phyloP scores from a whole-genome alignment of 30 jellyfish, hydroid and myxozoan species.

The Clytia hemisphaerica region DNA sequence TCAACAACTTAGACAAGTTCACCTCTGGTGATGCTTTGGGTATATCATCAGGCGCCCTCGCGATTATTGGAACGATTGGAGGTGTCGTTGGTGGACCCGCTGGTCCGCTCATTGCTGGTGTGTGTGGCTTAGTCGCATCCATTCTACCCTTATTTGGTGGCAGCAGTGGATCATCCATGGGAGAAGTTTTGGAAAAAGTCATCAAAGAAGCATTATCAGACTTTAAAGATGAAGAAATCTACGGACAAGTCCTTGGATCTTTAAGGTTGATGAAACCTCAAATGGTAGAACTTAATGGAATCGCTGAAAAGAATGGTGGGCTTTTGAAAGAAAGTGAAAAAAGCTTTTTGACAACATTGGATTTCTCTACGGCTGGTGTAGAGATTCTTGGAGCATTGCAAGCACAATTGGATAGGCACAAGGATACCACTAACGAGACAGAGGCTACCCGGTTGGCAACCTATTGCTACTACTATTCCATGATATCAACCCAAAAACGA shows the following conservation, averaged over 20 bases:
- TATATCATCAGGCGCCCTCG: slow-evolving; percentile 8
- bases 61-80: not conserved
- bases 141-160: slow-evolving; percentile 9
- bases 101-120: slow-evolving; percentile 10
- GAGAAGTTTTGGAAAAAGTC: not conserved
- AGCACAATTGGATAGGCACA: not conserved
- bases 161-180: not conserved
- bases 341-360: not conserved
- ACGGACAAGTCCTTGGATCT: not conserved
- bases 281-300: not conserved
- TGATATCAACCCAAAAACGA: not conserved
- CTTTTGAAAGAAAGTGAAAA: not conserved
- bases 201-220: slow-evolving; percentile 4
- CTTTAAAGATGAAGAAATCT: slow-evolving; percentile 8
- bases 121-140: slow-evolving; percentile 5
- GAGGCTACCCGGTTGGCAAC: slow-evolving; percentile 1
- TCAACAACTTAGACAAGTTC: not conserved
- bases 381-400: not conserved
- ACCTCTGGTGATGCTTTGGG: slow-evolving; percentile 13
- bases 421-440: not conserved
- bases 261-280: not conserved
- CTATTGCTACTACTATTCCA: slow-evolving; percentile 5
- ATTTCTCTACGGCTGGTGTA: not conserved
- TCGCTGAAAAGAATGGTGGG: slow-evolving; percentile 6
- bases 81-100: slow-evolving; percentile 10